A percentile compares a stretch with the other conserved stretches of the same genome.
Conservation (phyloP, 1,140 invertebrate genomes). For the Cyphomyrmex costatus region DNA sequence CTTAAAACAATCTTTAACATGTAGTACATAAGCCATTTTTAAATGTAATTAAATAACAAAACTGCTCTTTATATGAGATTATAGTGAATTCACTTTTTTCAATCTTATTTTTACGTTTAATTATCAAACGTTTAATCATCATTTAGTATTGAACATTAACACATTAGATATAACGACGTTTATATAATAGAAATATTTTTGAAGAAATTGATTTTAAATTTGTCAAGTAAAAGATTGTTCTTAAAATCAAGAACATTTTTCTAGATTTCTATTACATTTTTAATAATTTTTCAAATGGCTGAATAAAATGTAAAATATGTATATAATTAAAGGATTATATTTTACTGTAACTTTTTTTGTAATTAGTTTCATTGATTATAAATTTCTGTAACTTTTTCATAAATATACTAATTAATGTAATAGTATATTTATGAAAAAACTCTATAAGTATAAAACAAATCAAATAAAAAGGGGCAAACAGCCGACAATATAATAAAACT, state of each 20-base stretch:
- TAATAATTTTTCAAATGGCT: not conserved
- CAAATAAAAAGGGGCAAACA: too few species aligned
- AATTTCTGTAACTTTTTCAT: too few species aligned
- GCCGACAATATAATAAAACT: too few species aligned
- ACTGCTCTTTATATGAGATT: not conserved
- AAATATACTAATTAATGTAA: too few species aligned
- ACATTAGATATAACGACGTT: not conserved
- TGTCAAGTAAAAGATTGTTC: not conserved
- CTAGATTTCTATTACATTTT: not conserved
- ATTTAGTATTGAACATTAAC: not conserved
- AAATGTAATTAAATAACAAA: conserved; percentile 13
- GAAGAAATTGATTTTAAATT: not conserved
- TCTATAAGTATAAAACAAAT: too few species aligned
- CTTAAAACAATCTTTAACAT: conserved; percentile 29
- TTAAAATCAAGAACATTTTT: not conserved
- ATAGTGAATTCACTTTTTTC: not conserved
- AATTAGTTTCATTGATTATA: too few species aligned
- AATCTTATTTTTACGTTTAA: not conserved
- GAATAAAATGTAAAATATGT: not conserved
- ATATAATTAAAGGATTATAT: not conserved
- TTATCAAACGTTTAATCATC: not conserved
- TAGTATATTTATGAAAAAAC: too few species aligned
- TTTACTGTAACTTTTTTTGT: not conserved
- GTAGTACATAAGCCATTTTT: not conserved
- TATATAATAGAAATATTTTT: not conserved